Evolutionary conservation across 1,140 invertebrate genomes (phyloP), one percentile per base, ranked within the genome.

Genomic region (Drosophila busckii): DNA sequence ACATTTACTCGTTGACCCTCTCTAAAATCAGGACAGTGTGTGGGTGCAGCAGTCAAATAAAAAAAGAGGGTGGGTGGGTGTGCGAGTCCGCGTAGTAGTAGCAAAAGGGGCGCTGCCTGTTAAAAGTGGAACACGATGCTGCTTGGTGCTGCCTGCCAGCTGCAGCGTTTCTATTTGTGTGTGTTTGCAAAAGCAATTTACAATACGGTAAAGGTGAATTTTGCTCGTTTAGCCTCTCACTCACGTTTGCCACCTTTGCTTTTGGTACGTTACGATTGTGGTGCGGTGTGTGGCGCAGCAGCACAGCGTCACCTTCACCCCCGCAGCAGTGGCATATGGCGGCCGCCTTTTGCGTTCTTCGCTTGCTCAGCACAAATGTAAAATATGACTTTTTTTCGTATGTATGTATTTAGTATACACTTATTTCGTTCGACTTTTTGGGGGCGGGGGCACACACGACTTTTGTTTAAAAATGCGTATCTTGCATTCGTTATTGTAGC

Each of bases 121-220:
- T 40, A 46, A 78, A 78, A 68, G 58, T 78, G 67, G 71, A 78
- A 71, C 71, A 55, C 59, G 40, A 50, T 19, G 13, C 31, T 44
- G 54, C 29, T n/a, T n/a, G n/a, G n/a, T 35, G 28, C 28, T 31
- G 45, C 32, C 15, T 23, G 29, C 16, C 12, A 29, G 9, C 20
- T 37, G 25, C 15, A 7, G 7, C 12, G 15, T 29, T 3, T 7
- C 8, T 25, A 10, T 19, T 22, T 25, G 42, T 59, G 40, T 31
- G 16, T 73, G 52, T 61, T 76, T 61, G 65, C 65, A 75, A 73
- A 64, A 61, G 34, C 63, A 68, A 71, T 73, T 80, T 63, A 73
- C 60, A 80, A 68, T 54, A 73, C 59, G 69, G 60, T 50, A 60
- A 73, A 65, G 42, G 52, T 52, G 49, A 64, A 32, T 45, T 45